Conservation (phyloP, 2,797 vertebrate species). For the Myotis planiceps region DNA sequence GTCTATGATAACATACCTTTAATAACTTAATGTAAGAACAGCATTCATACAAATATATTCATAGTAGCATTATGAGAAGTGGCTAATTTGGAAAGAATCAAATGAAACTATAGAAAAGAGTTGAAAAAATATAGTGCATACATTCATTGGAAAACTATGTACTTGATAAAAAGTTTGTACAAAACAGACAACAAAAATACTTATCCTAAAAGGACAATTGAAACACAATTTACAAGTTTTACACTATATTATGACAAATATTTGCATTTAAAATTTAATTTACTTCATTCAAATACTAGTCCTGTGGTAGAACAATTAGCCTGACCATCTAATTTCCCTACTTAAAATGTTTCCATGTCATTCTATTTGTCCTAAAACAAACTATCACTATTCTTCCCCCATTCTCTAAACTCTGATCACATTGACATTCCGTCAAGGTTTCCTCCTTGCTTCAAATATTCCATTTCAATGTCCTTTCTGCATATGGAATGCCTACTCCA, state of each 20-base stretch:
- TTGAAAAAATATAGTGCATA: not conserved
- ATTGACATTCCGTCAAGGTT: not conserved
- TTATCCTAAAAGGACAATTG: not conserved
- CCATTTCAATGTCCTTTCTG: not conserved
- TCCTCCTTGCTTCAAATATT: not conserved
- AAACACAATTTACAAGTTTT: not conserved
- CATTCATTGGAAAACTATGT: not conserved
- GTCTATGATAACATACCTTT: not conserved
- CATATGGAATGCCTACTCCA: not conserved
- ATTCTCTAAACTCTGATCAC: not conserved
- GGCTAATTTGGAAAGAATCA: not conserved
- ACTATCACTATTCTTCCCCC: not conserved
- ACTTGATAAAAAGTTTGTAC: not conserved
- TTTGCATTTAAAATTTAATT: slow-evolving; percentile 1
- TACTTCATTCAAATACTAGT: not conserved
- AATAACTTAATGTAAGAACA: not conserved
- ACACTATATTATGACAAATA: not conserved
- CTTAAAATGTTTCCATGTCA: not conserved
- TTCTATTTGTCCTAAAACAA: not conserved
- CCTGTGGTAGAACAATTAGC: not conserved
- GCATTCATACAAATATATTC: not conserved
- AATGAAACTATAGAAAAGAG: slow-evolving; percentile 1
- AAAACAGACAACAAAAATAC: not conserved
- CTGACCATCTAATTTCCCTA: not conserved
- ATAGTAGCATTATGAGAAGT: not conserved